Evolutionary conservation across 2,113 vertebrate genomes (phyloP).

Genomic region (Poecilia latipinna): DNA sequence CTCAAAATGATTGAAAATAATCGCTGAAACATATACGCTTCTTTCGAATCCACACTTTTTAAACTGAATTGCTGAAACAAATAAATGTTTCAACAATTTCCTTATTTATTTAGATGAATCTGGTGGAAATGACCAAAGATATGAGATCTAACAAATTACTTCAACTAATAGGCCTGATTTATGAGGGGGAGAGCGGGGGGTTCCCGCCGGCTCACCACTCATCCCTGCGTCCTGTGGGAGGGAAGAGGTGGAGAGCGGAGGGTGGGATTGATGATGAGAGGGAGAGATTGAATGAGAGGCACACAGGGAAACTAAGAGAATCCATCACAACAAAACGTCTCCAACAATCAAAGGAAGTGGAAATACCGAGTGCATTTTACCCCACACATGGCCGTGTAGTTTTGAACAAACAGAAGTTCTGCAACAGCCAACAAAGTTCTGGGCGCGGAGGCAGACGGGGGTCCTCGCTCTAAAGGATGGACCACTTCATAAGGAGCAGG

Average conservation of each 20-base stretch:
- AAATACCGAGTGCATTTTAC: slow-evolving; percentile 33
- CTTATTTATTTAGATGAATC: not conserved
- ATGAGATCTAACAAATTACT: slow-evolving; percentile 46
- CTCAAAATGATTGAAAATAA: too few relatives aligned
- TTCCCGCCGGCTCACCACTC: slow-evolving; percentile 39
- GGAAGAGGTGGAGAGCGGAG: slow-evolving; percentile 56
- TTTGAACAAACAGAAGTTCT: slow-evolving; percentile 32
- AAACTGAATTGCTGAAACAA: too few relatives aligned
- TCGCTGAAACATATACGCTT: too few relatives aligned
- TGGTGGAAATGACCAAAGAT: slow-evolving; percentile 35
- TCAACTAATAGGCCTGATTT: slow-evolving; percentile 58
- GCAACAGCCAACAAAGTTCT: slow-evolving; percentile 42
- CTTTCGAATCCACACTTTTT: too few relatives aligned
- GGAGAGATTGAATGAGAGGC: slow-evolving; percentile 79
- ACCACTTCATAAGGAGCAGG: slow-evolving; percentile 59
- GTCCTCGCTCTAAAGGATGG: slow-evolving; percentile 70
- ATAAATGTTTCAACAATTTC: not conserved
- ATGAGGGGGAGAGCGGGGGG: slow-evolving; percentile 42
- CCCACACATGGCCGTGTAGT: slow-evolving; percentile 67
- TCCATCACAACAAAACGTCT: slow-evolving; percentile 69
- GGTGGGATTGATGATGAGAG: slow-evolving; percentile 71
- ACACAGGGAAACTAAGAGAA: slow-evolving; percentile 64
- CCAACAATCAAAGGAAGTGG: slow-evolving; percentile 62
- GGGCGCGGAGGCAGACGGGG: slow-evolving; percentile 55
- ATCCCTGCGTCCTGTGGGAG: slow-evolving; percentile 59